Percentiles rank a stretch among this genome's conserved stretches.
Evolutionary conservation across 2,113 vertebrate species (phyloP).

Genomic region (Formicarius rufipectus): DNA sequence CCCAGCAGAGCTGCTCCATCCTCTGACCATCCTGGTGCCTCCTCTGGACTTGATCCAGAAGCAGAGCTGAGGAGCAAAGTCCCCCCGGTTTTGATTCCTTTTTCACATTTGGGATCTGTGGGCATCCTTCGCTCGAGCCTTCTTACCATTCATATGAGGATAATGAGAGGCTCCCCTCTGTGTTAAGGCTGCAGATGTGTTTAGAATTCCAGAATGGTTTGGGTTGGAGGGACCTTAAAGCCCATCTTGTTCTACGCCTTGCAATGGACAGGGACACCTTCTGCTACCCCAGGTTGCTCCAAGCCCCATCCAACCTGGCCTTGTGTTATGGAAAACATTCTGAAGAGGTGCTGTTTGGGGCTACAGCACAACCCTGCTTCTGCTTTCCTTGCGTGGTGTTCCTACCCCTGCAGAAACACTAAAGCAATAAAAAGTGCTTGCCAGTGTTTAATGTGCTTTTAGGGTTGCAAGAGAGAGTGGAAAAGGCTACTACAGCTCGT

Average conservation of each 20-base stretch:
- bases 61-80: neutral
- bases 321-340: neutral
- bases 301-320: neutral
- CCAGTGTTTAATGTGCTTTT: neutral
- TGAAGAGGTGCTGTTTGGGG: neutral
- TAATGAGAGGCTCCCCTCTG: neutral
- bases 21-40: neutral
- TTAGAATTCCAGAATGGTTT: neutral
- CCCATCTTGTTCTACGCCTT: neutral
- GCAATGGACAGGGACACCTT: neutral
- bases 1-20: neutral
- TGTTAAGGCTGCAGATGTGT: fast-evolving
- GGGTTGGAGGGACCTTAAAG: neutral
- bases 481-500: neutral
- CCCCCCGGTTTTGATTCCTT: neutral
- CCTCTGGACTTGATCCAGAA: neutral
- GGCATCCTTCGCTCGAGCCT: neutral
- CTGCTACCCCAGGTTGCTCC: neutral
- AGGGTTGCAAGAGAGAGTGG: too few relatives aligned
- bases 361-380: fast-evolving
- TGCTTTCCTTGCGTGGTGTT: neutral
- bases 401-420: neutral
- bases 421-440: neutral
- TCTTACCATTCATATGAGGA: neutral
- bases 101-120: neutral